Evolutionary conservation across 2,888 invertebrate species (phyloP).

Genomic region (Lithophane semibrunnea): DNA sequence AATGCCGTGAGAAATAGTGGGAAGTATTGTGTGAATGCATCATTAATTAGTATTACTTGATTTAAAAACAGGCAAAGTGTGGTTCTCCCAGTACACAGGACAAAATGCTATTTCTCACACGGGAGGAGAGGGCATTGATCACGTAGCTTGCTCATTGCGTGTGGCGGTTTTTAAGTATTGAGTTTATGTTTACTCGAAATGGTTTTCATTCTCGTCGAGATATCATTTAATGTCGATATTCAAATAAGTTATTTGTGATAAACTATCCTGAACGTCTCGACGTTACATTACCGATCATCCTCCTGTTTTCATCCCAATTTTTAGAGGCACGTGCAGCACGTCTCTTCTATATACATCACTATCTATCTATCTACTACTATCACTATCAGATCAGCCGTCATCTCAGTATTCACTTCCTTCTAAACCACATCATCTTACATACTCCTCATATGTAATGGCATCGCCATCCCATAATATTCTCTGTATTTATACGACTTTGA

Average conservation of each 20-base stretch:
- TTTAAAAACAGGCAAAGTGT: constrained; percentile 22
- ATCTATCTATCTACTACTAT: too few relatives aligned
- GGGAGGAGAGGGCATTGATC: not conserved
- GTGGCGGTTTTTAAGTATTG: not conserved
- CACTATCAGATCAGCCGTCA: not conserved
- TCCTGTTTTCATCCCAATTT: not conserved
- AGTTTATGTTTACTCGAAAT: not conserved
- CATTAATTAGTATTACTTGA: constrained; percentile 19
- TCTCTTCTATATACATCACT: not conserved
- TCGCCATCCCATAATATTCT: not conserved
- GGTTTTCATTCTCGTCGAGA: not conserved
- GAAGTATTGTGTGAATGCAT: constrained; percentile 27
- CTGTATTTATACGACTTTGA: not conserved
- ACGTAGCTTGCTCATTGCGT: not conserved
- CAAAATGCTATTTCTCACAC: not conserved
- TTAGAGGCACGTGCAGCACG: too few relatives aligned
- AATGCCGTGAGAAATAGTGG: constrained; percentile 37
- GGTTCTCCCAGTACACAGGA: not conserved
- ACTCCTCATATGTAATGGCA: not conserved
- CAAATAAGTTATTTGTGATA: not conserved
- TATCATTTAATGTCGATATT: not conserved
- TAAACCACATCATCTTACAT: not conserved
- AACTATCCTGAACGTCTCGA: not conserved
- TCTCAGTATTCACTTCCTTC: not conserved
- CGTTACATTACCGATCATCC: not conserved